Conservation (phyloP, 2,113 vertebrate genomes). For the Otolemur garnettii region DNA sequence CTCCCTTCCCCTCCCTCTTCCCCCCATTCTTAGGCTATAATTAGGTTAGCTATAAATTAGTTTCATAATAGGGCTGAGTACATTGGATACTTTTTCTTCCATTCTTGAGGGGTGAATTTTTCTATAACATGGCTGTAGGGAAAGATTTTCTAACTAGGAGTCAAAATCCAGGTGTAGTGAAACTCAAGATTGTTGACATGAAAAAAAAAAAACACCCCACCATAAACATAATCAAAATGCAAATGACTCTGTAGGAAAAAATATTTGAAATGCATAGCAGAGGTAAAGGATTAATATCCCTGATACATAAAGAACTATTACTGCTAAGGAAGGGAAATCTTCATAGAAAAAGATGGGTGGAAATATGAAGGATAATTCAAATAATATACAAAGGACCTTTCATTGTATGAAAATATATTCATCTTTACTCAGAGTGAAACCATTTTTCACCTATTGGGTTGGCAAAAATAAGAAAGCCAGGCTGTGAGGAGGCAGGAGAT, state of each 20-base stretch:
- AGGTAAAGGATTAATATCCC: neutral
- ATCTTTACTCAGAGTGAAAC: neutral
- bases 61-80: too few species aligned
- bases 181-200: neutral
- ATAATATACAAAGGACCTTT: neutral
- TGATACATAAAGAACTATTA: neutral
- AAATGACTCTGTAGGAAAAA: neutral
- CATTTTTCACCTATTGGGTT: conserved; percentile 28
- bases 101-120: neutral
- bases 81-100: too few species aligned
- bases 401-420: neutral
- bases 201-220: neutral
- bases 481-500: neutral
- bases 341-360: neutral
- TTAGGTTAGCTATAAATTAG: too few species aligned
- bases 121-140: neutral
- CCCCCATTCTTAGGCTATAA: too few species aligned
- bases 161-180: neutral
- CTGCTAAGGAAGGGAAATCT: neutral
- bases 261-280: neutral
- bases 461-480: conserved; percentile 12
- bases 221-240: neutral
- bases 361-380: neutral
- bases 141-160: neutral
- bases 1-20: too few species aligned